Base-by-base conservation (phyloP, 2,888 invertebrate genomes). In the Ecliptopera silaceata region DNA sequence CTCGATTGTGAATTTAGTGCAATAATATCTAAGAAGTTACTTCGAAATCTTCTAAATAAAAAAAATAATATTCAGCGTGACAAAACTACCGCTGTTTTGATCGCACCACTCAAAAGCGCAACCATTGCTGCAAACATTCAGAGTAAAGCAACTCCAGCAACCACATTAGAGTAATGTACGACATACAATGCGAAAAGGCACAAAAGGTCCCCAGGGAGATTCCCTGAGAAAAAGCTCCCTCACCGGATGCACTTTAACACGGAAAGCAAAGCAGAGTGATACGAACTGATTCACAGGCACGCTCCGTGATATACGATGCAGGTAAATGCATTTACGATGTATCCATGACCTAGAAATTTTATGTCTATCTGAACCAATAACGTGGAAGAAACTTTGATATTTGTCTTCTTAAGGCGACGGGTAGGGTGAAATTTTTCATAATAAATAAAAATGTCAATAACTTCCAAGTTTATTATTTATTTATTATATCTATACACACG, bases 211-310 rank as follows among this genome's bases (percentile, higher is more conserved):
- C 4, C 22, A 6, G 6, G 22, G 26, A 17, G 18, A 42, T 26
- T 13, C 41, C 29, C 44, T 15, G 36, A 36, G 36, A 15, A 48
- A 43, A 55, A 55, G 13, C 31, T 36, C 18, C 44, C 11, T 26
- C 15, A 6, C 49, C 44, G 45, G 45, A 45, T 63, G 68, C 61
- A 68, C 68, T 66, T 63, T 48, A 55, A 34, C 48, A 10, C 18
- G 50, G 32, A 53, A 53, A 53, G 54, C 54, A 17, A 26, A 29
- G 20, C 10, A 10, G 6, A 22, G 26, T 31, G 38, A 48, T 45
- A 41, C 22, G 29, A 0, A 20, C 53, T 41, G 49, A 44, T 48
- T 31, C 42, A 18, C 41, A 43, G 48, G 26, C 32, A 38, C 45
- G 38, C 26, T 26, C n/a, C 29, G 46, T 56, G 56, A 56, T 51